Evolutionary conservation across 2,797 vertebrate species (phyloP).

Genomic region (Pygocentrus nattereri): DNA sequence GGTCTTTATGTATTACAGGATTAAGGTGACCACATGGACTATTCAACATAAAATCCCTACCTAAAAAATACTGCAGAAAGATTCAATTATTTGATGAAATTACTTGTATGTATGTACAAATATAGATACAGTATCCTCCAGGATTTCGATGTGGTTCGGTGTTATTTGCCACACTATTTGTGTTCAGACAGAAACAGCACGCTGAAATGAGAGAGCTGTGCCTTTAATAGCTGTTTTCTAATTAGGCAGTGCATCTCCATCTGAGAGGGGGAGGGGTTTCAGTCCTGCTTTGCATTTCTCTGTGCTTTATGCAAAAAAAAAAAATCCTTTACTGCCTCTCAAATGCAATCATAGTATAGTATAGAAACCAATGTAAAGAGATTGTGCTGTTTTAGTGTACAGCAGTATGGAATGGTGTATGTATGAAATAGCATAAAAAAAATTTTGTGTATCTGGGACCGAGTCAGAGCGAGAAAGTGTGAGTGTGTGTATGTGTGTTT

Average conservation of each 20-base stretch:
- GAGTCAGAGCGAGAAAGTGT: background rate
- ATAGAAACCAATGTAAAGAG: background rate
- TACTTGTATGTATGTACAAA: background rate
- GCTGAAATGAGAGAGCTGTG: slow-evolving; percentile 64
- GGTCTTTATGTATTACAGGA: background rate
- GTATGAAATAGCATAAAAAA: background rate
- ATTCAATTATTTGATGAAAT: background rate
- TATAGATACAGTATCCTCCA: background rate
- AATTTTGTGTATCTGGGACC: background rate
- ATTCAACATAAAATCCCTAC: slow-evolving; percentile 3
- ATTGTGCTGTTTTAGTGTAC: background rate
- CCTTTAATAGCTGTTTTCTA: slow-evolving; percentile 78
- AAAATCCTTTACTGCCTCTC: background rate
- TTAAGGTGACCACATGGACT: background rate
- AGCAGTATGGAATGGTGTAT: background rate
- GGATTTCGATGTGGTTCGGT: background rate
- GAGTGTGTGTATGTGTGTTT: background rate
- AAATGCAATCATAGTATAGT: slow-evolving; percentile 1
- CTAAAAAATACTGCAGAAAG: background rate
- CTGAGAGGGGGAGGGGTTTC: slow-evolving; percentile 64
- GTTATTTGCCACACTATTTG: background rate
- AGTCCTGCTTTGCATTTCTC: slow-evolving; percentile 58
- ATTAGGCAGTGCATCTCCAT: slow-evolving; percentile 71
- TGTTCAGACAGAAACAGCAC: slow-evolving; percentile 24
- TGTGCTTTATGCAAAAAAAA: slow-evolving; percentile 52